Percentiles rank a stretch among this genome's conserved stretches.
Conservation (phyloP, 2,113 vertebrate genomes). For the Euleptes europaea region DNA sequence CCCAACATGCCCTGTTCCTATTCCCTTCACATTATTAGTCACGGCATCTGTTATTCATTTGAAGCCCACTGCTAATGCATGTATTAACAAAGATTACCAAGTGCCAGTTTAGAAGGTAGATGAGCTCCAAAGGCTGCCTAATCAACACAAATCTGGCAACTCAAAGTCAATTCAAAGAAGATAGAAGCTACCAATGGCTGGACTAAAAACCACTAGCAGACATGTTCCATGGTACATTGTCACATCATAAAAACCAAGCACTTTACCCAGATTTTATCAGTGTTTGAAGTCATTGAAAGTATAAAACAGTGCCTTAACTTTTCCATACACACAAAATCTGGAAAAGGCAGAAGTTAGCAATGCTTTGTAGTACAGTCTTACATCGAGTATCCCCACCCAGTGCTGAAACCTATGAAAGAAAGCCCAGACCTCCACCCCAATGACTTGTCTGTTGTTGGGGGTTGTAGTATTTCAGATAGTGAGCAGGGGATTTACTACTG, state of each 20-base stretch:
- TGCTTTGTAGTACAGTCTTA: not conserved
- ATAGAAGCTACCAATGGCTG: not conserved
- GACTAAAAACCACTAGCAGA: not conserved
- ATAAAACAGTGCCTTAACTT: not conserved
- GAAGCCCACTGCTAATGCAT: not conserved
- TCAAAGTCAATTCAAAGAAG: conserved; percentile 18
- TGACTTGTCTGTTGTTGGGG: not conserved
- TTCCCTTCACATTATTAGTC: conserved; percentile 1
- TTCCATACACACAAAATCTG: not conserved
- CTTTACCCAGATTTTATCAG: conserved; percentile 1
- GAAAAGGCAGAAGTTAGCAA: not conserved
- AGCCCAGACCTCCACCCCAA: not conserved
- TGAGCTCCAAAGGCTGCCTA: conserved; percentile 36
- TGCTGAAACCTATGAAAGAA: not conserved
- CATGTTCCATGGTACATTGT: not conserved
- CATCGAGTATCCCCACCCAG: not conserved
- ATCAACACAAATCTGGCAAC: conserved; percentile 37
- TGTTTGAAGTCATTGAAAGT: conserved; percentile 19
- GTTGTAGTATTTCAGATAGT: not conserved
- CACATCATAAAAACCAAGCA: not conserved
- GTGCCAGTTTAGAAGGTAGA: conserved; percentile 34
- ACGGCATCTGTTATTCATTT: conserved; percentile 22
- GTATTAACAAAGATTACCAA: conserved; percentile 29
- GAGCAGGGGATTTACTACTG: not conserved
- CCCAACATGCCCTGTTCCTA: not conserved